A percentile compares a stretch with the other conserved stretches of the same genome.
Conservation (phyloP, 2,797 vertebrate species). For the Gadopsis bispinosus region DNA sequence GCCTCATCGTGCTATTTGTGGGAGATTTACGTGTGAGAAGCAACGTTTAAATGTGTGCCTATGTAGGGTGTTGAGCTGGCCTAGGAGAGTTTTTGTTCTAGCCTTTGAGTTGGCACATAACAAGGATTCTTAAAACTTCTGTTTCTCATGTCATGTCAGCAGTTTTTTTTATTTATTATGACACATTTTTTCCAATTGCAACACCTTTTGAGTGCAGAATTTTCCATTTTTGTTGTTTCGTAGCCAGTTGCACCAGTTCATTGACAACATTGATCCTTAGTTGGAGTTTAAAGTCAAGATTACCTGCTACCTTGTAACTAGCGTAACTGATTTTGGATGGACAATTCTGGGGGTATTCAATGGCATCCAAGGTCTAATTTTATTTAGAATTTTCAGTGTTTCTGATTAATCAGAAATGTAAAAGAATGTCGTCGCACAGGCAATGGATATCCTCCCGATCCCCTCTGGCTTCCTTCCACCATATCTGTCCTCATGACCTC, state of each 20-base stretch:
- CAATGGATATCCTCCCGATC: not conserved
- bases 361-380: too few species aligned
- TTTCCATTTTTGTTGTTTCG: not conserved
- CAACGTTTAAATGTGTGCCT: not conserved
- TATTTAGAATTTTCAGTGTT: too few species aligned
- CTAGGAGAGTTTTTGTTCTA: not conserved
- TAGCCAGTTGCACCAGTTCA: not conserved
- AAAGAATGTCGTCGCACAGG: too few species aligned
- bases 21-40: not conserved
- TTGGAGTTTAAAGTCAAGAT: not conserved
- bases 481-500: conserved; percentile 15
- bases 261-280: not conserved
- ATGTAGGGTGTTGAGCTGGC: conserved; percentile 3
- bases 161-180: not conserved
- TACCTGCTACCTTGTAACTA: too few species aligned
- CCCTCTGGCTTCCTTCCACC: not conserved
- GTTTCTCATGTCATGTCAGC: not conserved
- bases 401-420: too few species aligned
- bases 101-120: conserved; percentile 11
- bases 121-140: not conserved
- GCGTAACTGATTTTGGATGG: too few species aligned
- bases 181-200: not conserved
- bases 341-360: too few species aligned
- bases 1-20: not conserved
- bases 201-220: not conserved